These are phyloP conservation scores for Oxytorus armatus DNA, from an alignment of 2,888 invertebrate genomes.

Conservation along the genomic window DNA sequence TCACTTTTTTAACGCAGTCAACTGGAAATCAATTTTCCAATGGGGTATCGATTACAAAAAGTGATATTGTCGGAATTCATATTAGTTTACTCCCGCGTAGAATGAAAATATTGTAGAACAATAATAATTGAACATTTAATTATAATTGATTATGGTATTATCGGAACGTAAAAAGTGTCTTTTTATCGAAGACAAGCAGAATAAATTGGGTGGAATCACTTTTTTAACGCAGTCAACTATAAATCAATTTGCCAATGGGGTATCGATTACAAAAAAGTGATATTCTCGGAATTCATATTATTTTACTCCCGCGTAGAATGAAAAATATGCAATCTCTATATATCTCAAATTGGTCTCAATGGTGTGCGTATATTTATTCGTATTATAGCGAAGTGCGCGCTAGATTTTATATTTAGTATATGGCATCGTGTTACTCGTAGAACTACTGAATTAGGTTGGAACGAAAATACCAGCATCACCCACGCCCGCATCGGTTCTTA, in stretches of 20 bases:
- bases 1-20: background rate
- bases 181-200: no score
- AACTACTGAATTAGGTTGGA: conserved; percentile 84
- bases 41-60: background rate
- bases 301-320: background rate
- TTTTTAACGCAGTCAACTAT: background rate
- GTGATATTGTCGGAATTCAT: no score
- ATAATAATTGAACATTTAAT: no score
- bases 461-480: conserved; percentile 81
- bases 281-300: no score
- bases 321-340: background rate
- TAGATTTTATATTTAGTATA: conserved; percentile 84
- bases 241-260: background rate
- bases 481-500: conserved; percentile 71
- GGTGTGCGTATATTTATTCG: conserved; percentile 65
- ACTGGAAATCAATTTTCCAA: background rate
- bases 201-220: background rate
- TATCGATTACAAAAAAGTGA: background rate
- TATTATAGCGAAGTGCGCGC: conserved; percentile 79
- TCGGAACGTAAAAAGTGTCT: no score
- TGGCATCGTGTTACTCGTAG: conserved; percentile 81
- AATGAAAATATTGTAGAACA: no score
- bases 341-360: conserved; percentile 52
- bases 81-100: background rate
- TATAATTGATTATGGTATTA: no score